Base-by-base conservation (phyloP, 2,888 invertebrate genomes). In the Tetropium fuscum region DNA sequence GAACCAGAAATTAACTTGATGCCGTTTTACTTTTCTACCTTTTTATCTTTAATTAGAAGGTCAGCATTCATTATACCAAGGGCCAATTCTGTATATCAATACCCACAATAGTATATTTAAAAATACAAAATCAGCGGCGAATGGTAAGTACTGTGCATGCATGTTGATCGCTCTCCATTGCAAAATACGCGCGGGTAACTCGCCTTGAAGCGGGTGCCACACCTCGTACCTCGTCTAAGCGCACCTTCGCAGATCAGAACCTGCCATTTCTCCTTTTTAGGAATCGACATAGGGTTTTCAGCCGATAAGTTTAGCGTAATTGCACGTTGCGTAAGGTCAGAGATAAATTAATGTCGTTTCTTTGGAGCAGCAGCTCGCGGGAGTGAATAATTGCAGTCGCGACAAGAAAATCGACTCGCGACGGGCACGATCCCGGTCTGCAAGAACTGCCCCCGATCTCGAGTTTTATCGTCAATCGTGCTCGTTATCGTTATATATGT, bases 221-320 rank as follows among this genome's bases (percentile, higher is more conserved):
- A 63, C 63, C 59, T 63, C 53, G 43, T 51, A 59, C 54, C 41
- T 22, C 41, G 41, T 18, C 22, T 20, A 11, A 51, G 44, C 49
- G 45, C 53, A 40, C 45, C 53, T 53, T 20, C 45, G 38, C 38
- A 44, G 55, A 45, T 53, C 34, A 27, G 10, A 30, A 40, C 51
- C 43, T 38, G 58, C 60, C 57, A 57, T 60, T 64, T 63, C 55
- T 58, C 64, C 64, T 53, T 64, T 64, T 64, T 64, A 54, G 60
- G 64, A 55, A 40, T 55, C 47, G 49, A 43, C 36, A 27, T 27
- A 32, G 41, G 15, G 43, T 45, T 51, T 43, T n/a, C 53, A 30
- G 18, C 8, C 41, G 34, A 34, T 41, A 36, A 13, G 30, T 47
- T 41, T 25, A 41, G 19, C 41, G 40, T 53, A 41, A 53, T 34